A percentile compares a stretch with the other conserved stretches of the same genome.
These are phyloP conservation scores for Mustelus asterias DNA, from an alignment of 2,113 vertebrate species.

Conservation along the genomic window DNA sequence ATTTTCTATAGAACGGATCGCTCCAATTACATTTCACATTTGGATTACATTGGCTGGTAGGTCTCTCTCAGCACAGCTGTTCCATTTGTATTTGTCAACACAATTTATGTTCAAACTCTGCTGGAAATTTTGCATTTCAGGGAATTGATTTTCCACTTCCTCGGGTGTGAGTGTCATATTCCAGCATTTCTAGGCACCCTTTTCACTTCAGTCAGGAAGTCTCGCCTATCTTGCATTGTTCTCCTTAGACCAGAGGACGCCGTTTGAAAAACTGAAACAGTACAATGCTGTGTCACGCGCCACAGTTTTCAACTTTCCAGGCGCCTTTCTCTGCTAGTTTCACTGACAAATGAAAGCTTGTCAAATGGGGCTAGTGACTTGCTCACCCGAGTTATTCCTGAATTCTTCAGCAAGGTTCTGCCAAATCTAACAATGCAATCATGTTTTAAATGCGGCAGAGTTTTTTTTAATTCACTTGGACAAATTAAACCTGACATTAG, in stretches of 20 bases:
- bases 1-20: not conserved
- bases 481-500: not conserved
- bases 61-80: slow-evolving; percentile 11
- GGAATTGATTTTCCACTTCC: slow-evolving; percentile 21
- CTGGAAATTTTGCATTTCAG: not conserved
- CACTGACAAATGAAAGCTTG: not conserved
- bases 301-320: not conserved
- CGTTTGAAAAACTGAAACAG: not conserved
- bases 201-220: not conserved
- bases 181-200: not conserved
- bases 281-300: not conserved
- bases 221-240: not conserved
- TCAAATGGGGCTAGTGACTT: not conserved
- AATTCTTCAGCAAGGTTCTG: not conserved
- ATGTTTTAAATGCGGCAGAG: not conserved
- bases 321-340: not conserved
- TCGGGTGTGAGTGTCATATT: not conserved
- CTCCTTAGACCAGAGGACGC: not conserved
- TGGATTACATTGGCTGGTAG: not conserved
- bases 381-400: not conserved
- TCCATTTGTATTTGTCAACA: slow-evolving; percentile 35
- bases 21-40: slow-evolving; percentile 26
- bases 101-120: slow-evolving; percentile 28
- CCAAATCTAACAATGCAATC: not conserved
- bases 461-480: not conserved